Evolutionary conservation across 37 sponge, comb jelly and placozoan species (phyloP).

Genomic region (Beroe forskalii): DNA sequence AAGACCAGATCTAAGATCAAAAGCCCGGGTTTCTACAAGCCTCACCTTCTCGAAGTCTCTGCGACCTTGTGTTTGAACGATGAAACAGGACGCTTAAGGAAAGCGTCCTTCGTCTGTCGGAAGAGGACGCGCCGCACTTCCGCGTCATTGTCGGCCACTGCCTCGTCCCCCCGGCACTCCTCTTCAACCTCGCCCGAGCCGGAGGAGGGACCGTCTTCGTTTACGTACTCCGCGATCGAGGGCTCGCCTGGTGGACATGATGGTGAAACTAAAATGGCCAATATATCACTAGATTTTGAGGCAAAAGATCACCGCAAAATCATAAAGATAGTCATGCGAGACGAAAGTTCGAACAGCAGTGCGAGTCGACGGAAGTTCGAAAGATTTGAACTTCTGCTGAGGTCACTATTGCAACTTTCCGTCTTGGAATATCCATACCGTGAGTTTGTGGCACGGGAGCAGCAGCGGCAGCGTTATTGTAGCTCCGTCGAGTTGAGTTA

Average conservation of each 20-base stretch:
- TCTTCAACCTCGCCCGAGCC: not conserved
- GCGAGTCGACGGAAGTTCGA: too few species aligned
- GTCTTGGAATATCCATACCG: too few species aligned
- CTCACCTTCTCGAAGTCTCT: conserved; percentile 39
- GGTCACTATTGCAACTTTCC: too few species aligned
- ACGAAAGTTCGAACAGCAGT: too few species aligned
- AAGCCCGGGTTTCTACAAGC: too few species aligned
- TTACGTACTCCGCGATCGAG: not conserved
- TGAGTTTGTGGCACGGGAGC: too few species aligned
- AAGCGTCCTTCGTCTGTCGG: conserved; percentile 51
- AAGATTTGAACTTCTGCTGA: too few species aligned
- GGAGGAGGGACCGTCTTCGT: not conserved
- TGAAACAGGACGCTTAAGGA: conserved; percentile 27
- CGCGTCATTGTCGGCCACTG: not conserved
- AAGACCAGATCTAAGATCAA: too few species aligned
- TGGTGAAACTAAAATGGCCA: not conserved
- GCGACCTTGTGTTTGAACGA: conserved; percentile 58
- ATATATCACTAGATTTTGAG: too few species aligned
- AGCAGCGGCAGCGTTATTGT: not conserved
- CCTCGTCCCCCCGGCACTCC: not conserved
- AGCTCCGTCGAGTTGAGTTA: not conserved
- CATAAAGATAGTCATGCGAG: too few species aligned
- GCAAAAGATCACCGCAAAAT: too few species aligned
- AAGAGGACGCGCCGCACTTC: conserved; percentile 17
- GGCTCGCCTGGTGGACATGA: not conserved